phyloP scores from a whole-genome alignment of 2,113 vertebrate species.

The Thomomys bottae region DNA sequence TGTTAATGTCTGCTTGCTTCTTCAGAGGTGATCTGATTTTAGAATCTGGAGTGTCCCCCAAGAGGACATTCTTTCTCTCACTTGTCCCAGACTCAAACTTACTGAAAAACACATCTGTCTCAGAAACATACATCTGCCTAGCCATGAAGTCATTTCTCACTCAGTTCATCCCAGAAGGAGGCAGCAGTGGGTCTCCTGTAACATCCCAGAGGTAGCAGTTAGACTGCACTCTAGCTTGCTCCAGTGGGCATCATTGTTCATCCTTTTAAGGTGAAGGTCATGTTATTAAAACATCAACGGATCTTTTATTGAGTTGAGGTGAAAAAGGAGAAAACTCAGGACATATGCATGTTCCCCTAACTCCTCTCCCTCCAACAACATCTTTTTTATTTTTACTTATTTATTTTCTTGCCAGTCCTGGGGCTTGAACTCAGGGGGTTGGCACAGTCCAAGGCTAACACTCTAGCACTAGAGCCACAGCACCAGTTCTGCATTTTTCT shows the following conservation, averaged over 20 bases:
- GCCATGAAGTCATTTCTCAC: neutral
- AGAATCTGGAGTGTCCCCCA: neutral
- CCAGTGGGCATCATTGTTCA: neutral
- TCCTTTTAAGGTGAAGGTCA: neutral
- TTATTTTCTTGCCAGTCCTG: no score
- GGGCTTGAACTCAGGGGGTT: no score
- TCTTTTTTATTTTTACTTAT: no score
- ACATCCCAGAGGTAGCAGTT: neutral
- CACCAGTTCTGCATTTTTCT: no score
- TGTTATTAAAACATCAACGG: neutral
- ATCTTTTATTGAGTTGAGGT: neutral
- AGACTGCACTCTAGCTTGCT: no score
- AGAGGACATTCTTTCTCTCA: neutral
- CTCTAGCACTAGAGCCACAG: no score
- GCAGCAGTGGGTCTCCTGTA: neutral
- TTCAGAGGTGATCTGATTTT: neutral
- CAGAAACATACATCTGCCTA: no score
- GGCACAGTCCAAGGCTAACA: no score
- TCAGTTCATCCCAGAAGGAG: neutral
- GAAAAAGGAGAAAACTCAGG: neutral
- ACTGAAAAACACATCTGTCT: neutral
- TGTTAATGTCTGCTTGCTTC: neutral
- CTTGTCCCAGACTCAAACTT: neutral
- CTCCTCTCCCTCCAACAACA: neutral
- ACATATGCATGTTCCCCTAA: neutral